Percentiles rank a stretch among this genome's conserved stretches.
Conservation (phyloP, 2,888 invertebrate genomes). For the Drosophila rellima region DNA sequence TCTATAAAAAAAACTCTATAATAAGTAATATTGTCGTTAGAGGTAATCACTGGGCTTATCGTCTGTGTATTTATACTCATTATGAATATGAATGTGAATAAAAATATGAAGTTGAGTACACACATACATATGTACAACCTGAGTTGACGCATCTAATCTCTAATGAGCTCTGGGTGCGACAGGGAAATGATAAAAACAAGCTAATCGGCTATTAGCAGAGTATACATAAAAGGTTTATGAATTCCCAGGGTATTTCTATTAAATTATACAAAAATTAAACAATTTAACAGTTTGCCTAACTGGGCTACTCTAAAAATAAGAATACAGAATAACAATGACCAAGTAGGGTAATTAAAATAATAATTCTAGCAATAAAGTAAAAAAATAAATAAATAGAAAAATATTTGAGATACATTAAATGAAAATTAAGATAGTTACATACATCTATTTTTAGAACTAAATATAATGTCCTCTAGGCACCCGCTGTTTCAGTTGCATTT, state of each 20-base stretch:
- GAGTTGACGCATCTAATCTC: slow-evolving; percentile 34
- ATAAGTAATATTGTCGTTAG: slow-evolving; percentile 58
- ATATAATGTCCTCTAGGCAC: background rate
- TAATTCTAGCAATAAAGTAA: no score
- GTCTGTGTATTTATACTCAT: slow-evolving; percentile 21
- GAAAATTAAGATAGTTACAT: no score
- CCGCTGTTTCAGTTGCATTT: slow-evolving; percentile 12
- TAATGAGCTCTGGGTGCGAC: slow-evolving; percentile 29
- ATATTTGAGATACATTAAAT: no score
- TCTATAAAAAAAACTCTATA: slow-evolving; percentile 27
- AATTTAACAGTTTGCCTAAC: no score
- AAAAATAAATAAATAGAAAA: no score
- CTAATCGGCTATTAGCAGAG: slow-evolving; percentile 3
- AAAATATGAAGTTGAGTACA: background rate
- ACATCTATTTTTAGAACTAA: background rate
- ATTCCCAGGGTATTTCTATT: background rate
- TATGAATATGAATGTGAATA: slow-evolving; percentile 3
- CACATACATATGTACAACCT: slow-evolving; percentile 11
- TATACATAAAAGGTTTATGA: background rate
- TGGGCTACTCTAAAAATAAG: no score
- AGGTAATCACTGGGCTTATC: slow-evolving; percentile 60
- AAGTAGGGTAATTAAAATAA: no score
- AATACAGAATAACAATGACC: no score
- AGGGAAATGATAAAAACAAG: slow-evolving; percentile 4
- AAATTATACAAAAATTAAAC: no score